Base-by-base conservation (phyloP, 2,888 invertebrate genomes). In the Hirtodrosophila trivittata region DNA sequence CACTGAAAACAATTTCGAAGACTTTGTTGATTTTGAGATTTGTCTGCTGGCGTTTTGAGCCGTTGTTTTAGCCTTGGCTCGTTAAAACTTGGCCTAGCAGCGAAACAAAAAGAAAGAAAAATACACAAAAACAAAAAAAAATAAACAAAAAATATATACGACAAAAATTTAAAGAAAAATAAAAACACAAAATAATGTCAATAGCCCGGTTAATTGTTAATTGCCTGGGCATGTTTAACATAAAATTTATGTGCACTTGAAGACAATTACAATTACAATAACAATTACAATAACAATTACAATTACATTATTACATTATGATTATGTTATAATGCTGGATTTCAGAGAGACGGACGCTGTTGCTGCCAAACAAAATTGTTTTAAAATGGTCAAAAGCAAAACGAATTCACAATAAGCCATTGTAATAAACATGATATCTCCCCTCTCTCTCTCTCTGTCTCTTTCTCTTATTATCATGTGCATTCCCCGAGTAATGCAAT, bases 131-230 rank as follows among this genome's bases (percentile, higher is more conserved):
- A 52, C 37, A 58, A 46, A 52, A 52, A 58, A 66, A 68, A 32
- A 32, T 9, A 3, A 3, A 10, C 10, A 32, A 32, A 32, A 10
- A 32, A 32, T 3, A 32, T 1, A 2, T n/a, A 32, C 32, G 5
- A 32, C 3, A 32, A 35, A 28, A 45, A 35, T 7, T 16, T 1
- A n/a, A 30, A 30, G 10, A 30, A 21, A 26, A 14, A 21, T 6
- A 33, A 33, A 13, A 18, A 9, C 14, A 66, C 43, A 39, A 50
- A 54, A 54, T 58, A 66, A 69, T 69, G 66, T 66, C 72, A 72
- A 59, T 69, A 54, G 52, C 50, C 46, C 32, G 67, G 25, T 67
- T 66, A 67, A 73, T 73, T 60, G 73, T 67, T 67, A 65, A 59
- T 54, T 59, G 73, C 16, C 28, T 16, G 51, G 3, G 42, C 60